A percentile compares a stretch with the other conserved stretches of the same genome.
These are phyloP conservation scores for Sinotaia quadrata DNA, from an alignment of 2,888 invertebrate genomes.

Conservation along the genomic window DNA sequence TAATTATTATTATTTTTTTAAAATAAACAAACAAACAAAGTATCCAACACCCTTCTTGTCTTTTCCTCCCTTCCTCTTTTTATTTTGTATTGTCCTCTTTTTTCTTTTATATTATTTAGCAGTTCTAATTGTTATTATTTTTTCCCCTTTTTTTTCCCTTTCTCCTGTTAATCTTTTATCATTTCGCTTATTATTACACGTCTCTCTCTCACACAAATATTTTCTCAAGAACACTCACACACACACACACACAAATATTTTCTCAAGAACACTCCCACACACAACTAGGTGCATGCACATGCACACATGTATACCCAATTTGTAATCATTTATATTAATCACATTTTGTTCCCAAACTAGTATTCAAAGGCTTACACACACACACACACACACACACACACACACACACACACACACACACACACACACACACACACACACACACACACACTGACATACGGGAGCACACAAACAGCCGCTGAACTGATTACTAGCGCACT, in stretches of 20 bases:
- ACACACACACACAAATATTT: neutral
- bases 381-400: slow-evolving; percentile 7
- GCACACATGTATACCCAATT: neutral
- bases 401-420: neutral
- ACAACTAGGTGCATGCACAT: neutral
- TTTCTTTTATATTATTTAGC: too few species aligned
- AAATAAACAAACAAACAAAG: too few species aligned
- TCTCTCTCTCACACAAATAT: neutral
- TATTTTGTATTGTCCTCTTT: too few species aligned
- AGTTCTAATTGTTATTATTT: too few species aligned
- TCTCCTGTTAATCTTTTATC: too few species aligned
- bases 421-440: slow-evolving; percentile 11
- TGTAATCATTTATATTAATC: too few species aligned
- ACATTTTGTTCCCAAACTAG: too few species aligned
- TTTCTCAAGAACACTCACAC: neutral
- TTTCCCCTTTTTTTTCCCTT: too few species aligned
- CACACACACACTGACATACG: slow-evolving; percentile 2
- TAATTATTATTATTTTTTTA: too few species aligned
- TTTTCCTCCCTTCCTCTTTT: too few species aligned
- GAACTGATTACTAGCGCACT: neutral
- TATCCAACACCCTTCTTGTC: too few species aligned
- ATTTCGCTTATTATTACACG: too few species aligned
- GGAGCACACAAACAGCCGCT: neutral
- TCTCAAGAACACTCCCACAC: neutral
- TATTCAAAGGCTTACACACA: neutral